phyloP scores from a whole-genome alignment of 2,797 vertebrate genomes.

The Florisuga fusca region DNA sequence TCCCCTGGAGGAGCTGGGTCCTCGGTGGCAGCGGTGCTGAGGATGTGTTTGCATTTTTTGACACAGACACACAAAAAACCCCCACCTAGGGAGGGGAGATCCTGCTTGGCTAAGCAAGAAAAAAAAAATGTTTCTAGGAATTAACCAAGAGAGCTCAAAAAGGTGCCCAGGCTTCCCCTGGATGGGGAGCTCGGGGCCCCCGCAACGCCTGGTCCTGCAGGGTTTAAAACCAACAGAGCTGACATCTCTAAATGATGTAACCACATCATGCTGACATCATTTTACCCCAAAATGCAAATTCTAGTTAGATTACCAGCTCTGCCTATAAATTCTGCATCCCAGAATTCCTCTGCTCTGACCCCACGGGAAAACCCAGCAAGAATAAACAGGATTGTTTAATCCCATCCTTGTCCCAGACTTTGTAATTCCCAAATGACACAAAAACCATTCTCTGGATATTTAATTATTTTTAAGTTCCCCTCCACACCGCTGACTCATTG shows the following conservation, averaged over 20 bases:
- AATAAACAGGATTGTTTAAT: background rate
- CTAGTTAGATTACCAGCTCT: background rate
- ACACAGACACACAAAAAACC: background rate
- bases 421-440: background rate
- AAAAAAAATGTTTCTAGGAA: background rate
- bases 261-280: background rate
- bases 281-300: background rate
- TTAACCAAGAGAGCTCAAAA: background rate
- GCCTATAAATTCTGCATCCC: background rate
- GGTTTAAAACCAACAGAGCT: no score
- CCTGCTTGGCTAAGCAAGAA: background rate
- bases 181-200: background rate
- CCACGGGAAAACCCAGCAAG: background rate
- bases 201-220: background rate
- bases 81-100: background rate
- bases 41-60: background rate
- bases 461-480: slow-evolving; percentile 40
- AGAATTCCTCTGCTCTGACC: background rate
- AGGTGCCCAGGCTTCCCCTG: background rate
- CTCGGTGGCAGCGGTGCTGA: rapidly evolving
- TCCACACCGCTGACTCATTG: slow-evolving; percentile 34
- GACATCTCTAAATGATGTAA: background rate
- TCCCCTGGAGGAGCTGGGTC: background rate
- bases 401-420: slow-evolving; percentile 27
- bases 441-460: background rate